These are phyloP conservation scores for Sarcophaga bullata DNA, from an alignment of 1,140 invertebrate species.

Conservation along the genomic window DNA sequence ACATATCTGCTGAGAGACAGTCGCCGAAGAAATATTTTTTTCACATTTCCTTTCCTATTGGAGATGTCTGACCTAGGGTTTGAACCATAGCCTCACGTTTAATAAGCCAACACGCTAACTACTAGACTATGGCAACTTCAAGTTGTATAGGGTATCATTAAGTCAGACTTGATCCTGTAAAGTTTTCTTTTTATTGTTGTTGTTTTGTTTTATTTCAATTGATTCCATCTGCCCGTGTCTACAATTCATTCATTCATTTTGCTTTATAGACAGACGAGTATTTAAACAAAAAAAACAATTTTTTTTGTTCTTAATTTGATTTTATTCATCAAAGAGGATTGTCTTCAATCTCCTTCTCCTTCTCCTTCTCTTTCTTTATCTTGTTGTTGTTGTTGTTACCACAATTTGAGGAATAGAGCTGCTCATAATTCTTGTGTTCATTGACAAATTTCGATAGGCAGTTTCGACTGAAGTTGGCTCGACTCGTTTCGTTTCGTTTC, in stretches of 20 bases:
- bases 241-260: conserved; percentile 28
- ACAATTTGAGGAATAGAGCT: neutral
- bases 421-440: neutral
- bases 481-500: neutral
- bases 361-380: neutral
- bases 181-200: neutral
- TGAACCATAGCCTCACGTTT: too few relatives aligned
- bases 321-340: conserved; percentile 27
- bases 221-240: neutral
- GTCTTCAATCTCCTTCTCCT: neutral
- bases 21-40: too few relatives aligned
- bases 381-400: neutral
- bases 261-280: neutral
- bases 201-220: neutral
- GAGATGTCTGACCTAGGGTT: too few relatives aligned
- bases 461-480: neutral
- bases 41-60: too few relatives aligned
- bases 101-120: too few relatives aligned
- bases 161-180: too few relatives aligned
- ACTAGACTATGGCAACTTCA: too few relatives aligned
- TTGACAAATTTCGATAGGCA: conserved; percentile 16
- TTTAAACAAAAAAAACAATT: neutral
- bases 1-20: too few relatives aligned
- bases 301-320: neutral
- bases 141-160: too few relatives aligned